Conservation (phyloP, 2,797 vertebrate genomes). For the Poecilia wingei region DNA sequence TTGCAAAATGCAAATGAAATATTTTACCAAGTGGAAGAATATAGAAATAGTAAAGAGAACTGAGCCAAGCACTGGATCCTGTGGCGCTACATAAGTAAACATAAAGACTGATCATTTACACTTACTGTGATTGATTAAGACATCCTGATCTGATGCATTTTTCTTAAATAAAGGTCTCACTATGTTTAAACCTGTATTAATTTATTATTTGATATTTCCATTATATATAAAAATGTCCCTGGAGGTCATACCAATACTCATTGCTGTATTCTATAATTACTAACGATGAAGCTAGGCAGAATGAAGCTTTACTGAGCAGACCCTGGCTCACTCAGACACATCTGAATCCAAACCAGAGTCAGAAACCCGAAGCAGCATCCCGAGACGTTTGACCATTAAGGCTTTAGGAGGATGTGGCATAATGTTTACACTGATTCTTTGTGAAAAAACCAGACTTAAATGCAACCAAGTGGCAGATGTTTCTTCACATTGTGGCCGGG, state of each 20-base stretch:
- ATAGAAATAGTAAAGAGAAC: not conserved
- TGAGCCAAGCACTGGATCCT: not conserved
- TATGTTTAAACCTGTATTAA: not conserved
- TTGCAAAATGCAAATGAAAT: not conserved
- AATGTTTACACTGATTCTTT: not conserved
- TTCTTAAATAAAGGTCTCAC: not conserved
- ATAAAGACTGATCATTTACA: not conserved
- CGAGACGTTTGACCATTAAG: not conserved
- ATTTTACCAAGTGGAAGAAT: not conserved
- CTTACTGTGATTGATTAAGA: not conserved
- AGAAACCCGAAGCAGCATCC: not conserved
- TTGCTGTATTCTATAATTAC: not conserved
- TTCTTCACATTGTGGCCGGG: conserved; percentile 1
- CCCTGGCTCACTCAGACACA: not conserved
- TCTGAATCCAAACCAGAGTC: not conserved
- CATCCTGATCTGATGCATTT: not conserved
- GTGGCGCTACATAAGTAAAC: not conserved
- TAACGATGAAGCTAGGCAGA: not conserved
- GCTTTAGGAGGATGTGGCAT: not conserved
- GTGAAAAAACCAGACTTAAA: not conserved
- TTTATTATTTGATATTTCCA: not conserved
- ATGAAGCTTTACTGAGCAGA: not conserved
- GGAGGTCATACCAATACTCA: not conserved
- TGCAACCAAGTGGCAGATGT: conserved; percentile 3
- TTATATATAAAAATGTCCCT: not conserved